Evolutionary conservation across 2,797 vertebrate genomes (phyloP), one percentile per base, ranked within the genome.

Genomic region (Anableps anableps): DNA sequence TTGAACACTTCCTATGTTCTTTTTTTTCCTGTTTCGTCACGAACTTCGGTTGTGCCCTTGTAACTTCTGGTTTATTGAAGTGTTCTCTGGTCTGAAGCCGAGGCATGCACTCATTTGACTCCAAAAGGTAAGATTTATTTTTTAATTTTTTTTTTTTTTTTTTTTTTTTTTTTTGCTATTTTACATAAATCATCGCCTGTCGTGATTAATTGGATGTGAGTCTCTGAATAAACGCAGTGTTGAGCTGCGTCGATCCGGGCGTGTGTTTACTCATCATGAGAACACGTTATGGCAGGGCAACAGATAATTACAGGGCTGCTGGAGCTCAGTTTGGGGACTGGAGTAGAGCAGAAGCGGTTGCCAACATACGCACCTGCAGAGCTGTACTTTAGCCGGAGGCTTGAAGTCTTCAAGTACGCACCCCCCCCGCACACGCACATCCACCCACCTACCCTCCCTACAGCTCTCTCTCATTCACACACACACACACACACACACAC

Each of bases 311-410:
- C 88, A 96, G 93, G 68, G 86, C 89, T 93, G 90, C 85, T 89
- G 36, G 55, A 75, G 83, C 84, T 87, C 91, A 94, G 91, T 55
- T 72, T 89, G 89, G 88, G 92, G 92, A 93, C 90, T 81, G 26
- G 86, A 91, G 85, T 71, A 82, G 86, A 94, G 92, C 88, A 88
- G 86, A 90, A 92, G 91, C 86, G 48, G 80, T 87, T 95, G 95
- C 95, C 95, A 96, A 94, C 92, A 89, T 14, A 92, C 93, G 94
- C 95, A 96, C 95, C 94, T 95, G 94, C 92, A 92, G 82, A 94
- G 88, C 92, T 60, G 85, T 82, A 88, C 88, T 66, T 36, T 50
- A 45, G 93, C 95, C 95, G 19, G 50, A 36, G 94, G 96, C 93
- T 91, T 48, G 43, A 80, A 85, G 88, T 91, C 88, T 91, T 90